phyloP scores from a whole-genome alignment of 1,140 invertebrate species.

The Phthorimaea operculella region DNA sequence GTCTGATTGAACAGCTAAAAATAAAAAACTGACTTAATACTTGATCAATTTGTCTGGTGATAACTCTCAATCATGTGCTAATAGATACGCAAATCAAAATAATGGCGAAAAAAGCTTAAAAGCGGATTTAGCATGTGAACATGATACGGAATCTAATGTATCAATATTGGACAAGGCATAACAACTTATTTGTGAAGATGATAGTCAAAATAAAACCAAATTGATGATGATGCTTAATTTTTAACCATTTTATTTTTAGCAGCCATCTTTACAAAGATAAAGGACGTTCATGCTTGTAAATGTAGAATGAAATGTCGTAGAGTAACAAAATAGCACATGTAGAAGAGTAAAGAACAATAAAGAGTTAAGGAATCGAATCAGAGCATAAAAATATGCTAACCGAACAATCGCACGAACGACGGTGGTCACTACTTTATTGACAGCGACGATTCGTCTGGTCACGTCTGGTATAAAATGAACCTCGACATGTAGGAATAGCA shows the following conservation, averaged over 20 bases:
- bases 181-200: slow-evolving; percentile 5
- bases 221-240: too few species aligned
- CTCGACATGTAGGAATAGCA: not conserved
- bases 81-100: slow-evolving; percentile 56
- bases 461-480: not conserved
- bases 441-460: slow-evolving; percentile 35
- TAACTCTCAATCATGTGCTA: slow-evolving; percentile 60
- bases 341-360: slow-evolving; percentile 13
- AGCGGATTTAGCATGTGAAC: slow-evolving; percentile 55
- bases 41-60: slow-evolving; percentile 52
- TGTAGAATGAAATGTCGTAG: not conserved
- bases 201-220: too few species aligned
- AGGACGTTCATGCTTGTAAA: too few species aligned
- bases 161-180: slow-evolving; percentile 57
- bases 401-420: slow-evolving; percentile 39
- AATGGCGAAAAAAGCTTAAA: slow-evolving; percentile 46
- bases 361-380: slow-evolving; percentile 19
- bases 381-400: slow-evolving; percentile 52
- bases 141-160: slow-evolving; percentile 43
- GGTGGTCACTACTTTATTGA: slow-evolving; percentile 62
- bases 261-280: too few species aligned
- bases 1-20: slow-evolving; percentile 33
- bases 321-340: not conserved
- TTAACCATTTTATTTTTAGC: too few species aligned
- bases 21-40: slow-evolving; percentile 58